Base-by-base conservation (phyloP, 1,140 invertebrate species). In the Yoshiicerus persimilis region DNA sequence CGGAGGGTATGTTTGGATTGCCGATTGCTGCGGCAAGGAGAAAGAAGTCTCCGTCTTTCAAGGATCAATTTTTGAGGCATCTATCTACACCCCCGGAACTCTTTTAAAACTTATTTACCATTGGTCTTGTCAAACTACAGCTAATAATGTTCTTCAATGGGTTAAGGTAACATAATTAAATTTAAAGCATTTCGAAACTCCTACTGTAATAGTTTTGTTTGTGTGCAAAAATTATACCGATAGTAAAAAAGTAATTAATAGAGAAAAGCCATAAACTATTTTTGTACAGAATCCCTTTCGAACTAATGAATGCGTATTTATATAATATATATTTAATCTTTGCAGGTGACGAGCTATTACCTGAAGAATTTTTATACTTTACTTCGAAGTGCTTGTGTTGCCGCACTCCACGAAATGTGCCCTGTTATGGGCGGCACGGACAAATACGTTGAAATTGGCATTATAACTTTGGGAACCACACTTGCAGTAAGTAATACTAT, bases 1-100 rank as follows among this genome's bases (percentile, higher is more conserved):
- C 1, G 96, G 96, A 16, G 96, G 96, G 23, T 97, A 97, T 91
- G 96, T 98, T 1, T 97, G 96, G 96, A 96, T 97, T 89, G 95
- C 95, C 1, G 95, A 96, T 80, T 97, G 96, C 92, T 97, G 96
- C 91, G 95, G 95, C 30, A 94, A 95, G 83, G 95, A 95, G 32
- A 94, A 95, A 84, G 97, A 96, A 91, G 95, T 97, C 0, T 97
- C 97, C 0, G 96, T 97, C 0, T 98, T 97, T 91, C 95, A 94
- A 88, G 96, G 96, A 27, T 98, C 97, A 0, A 94, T 98, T 47
- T 98, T 97, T 91, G 96, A 97, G 92, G 95, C 95, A 4, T 95
- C 96, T 8, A 95, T 95, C 3, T 96, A 97, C 92, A 95, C 95
- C 0, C 96, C 97, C 0, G 95, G 95, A 20, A 95, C 96, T 16